Base-by-base conservation (phyloP, 2,113 vertebrate genomes). In the Lipophrys pholis region DNA sequence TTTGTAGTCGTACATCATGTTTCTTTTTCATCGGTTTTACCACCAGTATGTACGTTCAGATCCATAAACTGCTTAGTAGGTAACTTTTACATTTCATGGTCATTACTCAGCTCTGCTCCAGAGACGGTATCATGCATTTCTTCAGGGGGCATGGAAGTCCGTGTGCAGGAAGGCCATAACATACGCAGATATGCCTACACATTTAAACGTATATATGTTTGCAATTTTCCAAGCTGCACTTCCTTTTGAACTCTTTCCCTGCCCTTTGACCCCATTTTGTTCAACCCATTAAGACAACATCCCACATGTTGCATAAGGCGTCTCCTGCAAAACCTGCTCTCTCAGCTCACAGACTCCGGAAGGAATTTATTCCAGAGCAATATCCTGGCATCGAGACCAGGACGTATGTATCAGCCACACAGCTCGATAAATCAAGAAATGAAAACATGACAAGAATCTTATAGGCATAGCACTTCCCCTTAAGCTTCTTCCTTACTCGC, bases 191-290 rank as follows among this genome's bases (percentile, higher is more conserved):
- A 30, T 30, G 57, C 50, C 48, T 55, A 60, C 8, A 59, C 7
- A 52, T 40, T 21, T 35, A 14, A 12, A 69, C 52, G 46, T 8
- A 30, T 30, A 30, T 30, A 30, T 30, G 2, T 30, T 30, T 30
- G 21, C 21, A 2, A 30, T 30, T 30, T 30, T 30, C 21, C 21
- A 30, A 30, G 16, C 11, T 60, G 53, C 36, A n/a, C 46, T 55
- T 56, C 56, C 64, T 41, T 53, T 38, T 5, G 46, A 70, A 53
- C 40, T 35, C 39, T 8, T 1, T 50, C 12, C 35, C n/a, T 81
- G 61, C 36, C 76, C 53, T 81, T 61, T 81, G 63, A 77, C 81
- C 76, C 69, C 48, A 40, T 63, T 73, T 67, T 70, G n/a, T 51
- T 7, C 0, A 1, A 52, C 50, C 41, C 46, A 51, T 59, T 78